Base-by-base conservation (phyloP, 1,140 invertebrate species). In the Procambarus clarkii region DNA sequence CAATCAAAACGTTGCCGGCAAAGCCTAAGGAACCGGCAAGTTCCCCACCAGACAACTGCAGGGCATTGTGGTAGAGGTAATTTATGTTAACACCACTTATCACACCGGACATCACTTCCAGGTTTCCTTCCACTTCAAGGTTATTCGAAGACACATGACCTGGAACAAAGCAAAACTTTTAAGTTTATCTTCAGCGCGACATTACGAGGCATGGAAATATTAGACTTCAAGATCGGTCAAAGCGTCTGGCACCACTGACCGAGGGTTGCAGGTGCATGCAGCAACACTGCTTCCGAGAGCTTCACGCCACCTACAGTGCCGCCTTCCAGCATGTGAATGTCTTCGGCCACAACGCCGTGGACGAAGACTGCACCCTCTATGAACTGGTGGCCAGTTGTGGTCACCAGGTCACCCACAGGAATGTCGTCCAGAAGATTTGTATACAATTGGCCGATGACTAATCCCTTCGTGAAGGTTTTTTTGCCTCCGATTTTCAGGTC, bases 21-120 rank as follows among this genome's bases (percentile, higher is more conserved):
- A 92, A 88, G 0, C 5, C 44, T 7, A 92, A 54, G 0, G 91
- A 80, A 44, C 91, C 86, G 21, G 69, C 46, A 8, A 88, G 1
- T 45, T 79, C 34, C 3, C 82, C 76, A 3, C 78, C 91, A 69
- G 69, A 48, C 46, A 80, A 50, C 18, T 58, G 44, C 13, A 92
- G 45, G 2, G 88, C 45, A 45, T 78, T 50, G 0, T 85, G 69
- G 34, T 60, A 88, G 34, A 92, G 84, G 2, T 64, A n/a, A 1
- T 18, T 4, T 24, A 92, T n/a, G 48, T 84, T 45, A 1, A 92
- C 74, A 13, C 86, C 86, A 78, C 85, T 79, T 24, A 92, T 54
- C 1, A 77, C 8, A 8, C 58, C 58, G 34, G 71, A 84, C n/a
- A 71, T 15, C 11, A 88, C 46, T 7, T 86, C 46, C 11, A 86